Conservation (phyloP, 2,113 vertebrate species). For the Plestiodon gilberti region DNA sequence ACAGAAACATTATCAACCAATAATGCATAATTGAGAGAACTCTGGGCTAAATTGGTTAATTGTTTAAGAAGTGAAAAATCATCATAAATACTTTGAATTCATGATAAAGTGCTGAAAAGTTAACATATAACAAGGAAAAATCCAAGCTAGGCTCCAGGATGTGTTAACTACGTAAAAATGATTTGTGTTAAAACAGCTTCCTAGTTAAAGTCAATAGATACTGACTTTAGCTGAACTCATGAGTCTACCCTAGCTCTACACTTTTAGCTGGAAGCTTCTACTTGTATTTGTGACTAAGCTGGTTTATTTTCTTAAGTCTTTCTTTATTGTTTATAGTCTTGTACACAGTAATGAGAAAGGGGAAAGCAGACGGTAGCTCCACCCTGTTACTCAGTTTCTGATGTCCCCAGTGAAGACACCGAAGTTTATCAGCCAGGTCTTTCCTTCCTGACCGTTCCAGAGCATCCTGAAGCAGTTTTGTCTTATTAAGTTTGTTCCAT, state of each 20-base stretch:
- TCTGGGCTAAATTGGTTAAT: not conserved
- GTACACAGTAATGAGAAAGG: conserved; percentile 79
- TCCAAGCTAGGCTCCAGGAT: not conserved
- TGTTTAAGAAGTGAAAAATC: not conserved
- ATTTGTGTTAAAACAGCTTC: no score
- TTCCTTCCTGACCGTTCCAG: conserved; percentile 72
- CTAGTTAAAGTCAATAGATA: not conserved
- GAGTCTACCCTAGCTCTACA: not conserved
- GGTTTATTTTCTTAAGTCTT: conserved; percentile 74
- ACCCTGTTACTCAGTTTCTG: conserved; percentile 77
- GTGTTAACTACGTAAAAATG: not conserved
- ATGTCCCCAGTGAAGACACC: conserved; percentile 76
- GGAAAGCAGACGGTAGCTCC: conserved; percentile 80
- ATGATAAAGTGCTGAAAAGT: not conserved
- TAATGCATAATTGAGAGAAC: not conserved
- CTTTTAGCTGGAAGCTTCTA: not conserved
- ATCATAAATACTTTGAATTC: not conserved
- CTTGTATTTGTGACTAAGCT: conserved; percentile 68
- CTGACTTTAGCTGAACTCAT: not conserved
- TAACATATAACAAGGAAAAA: not conserved
- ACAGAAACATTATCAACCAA: not conserved
- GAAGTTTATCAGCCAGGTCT: conserved; percentile 76
- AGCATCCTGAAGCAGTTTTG: conserved; percentile 76
- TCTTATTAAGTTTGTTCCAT: conserved; percentile 75
- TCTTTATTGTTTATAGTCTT: conserved; percentile 78